Base-by-base conservation (phyloP, 2,797 vertebrate genomes). In the Sciurus carolinensis region DNA sequence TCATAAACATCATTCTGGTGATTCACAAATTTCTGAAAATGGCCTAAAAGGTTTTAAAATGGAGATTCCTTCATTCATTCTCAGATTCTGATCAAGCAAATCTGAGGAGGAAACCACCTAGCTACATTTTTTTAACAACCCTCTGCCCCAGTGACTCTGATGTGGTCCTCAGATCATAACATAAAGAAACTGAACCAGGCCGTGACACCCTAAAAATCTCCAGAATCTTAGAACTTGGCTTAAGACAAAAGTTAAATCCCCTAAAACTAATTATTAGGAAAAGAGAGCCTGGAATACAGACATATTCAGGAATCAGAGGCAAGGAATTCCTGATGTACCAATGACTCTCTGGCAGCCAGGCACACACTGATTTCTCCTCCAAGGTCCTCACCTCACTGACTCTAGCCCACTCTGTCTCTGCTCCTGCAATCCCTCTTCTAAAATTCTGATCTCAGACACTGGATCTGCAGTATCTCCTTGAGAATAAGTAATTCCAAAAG, bases 11-110 rank as follows among this genome's bases (percentile, higher is more conserved):
- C 13, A 82, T 52, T 75, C 80, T 15, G 3, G 39, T 24, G 15
- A 82, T 59, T 83, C 67, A 79, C 20, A 54, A 44, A 75, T 54
- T 66, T 89, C 22, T 75, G 33, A 94, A 71, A 44, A 57, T 94
- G 24, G 77, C 33, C 33, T 82, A 14, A 22, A 15, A 10, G 15
- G 5, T 57, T 87, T 95, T 77, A 84, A 84, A 87, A 71, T 18
- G 7, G 36, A 83, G 5, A 67, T 62, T 81, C 12, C 36, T 54
- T 17, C 4, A 28, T 36, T 24, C 24, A 64, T 12, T 42, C 42
- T 81, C 50, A 91, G 57, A 50, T 57, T 72, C 80, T 36, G 22
- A 90, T 26, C 89, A 22, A 84, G 20, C 42, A 87, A 89, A 39
- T 50, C 17, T 54, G 66, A 93, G 36, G 28, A 15, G 9, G 50